Conservation (phyloP, 2,888 invertebrate genomes). For the Eupithecia pulchellata region DNA sequence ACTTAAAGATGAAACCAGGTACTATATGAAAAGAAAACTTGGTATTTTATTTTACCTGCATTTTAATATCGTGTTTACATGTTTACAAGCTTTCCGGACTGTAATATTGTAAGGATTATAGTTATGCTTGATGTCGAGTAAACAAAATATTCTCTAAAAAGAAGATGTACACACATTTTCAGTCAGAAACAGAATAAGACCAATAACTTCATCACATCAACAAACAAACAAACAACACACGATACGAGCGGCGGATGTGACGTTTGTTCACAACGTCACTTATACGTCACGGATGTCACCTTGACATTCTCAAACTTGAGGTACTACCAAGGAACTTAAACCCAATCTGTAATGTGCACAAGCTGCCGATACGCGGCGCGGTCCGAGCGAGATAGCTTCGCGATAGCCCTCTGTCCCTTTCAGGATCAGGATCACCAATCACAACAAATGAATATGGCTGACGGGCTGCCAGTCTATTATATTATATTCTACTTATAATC, state of each 20-base stretch:
- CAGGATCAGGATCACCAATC: no score
- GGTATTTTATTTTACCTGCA: constrained; percentile 42
- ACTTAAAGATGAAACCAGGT: neutral
- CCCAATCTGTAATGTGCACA: no score
- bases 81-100: constrained; percentile 10
- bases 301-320: neutral
- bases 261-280: neutral
- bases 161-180: neutral
- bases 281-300: neutral
- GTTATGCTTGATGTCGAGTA: neutral
- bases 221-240: neutral
- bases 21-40: neutral
- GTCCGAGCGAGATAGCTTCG: no score
- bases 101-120: neutral
- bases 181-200: neutral
- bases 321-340: no score
- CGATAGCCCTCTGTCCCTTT: no score
- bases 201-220: neutral
- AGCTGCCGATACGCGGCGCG: no score
- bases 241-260: neutral
- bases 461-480: no score
- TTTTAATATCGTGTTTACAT: constrained; percentile 18
- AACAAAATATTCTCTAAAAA: neutral
- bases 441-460: no score
- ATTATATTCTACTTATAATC: no score